Base-by-base conservation (phyloP, 2,797 vertebrate species). In the Artibeus lituratus region DNA sequence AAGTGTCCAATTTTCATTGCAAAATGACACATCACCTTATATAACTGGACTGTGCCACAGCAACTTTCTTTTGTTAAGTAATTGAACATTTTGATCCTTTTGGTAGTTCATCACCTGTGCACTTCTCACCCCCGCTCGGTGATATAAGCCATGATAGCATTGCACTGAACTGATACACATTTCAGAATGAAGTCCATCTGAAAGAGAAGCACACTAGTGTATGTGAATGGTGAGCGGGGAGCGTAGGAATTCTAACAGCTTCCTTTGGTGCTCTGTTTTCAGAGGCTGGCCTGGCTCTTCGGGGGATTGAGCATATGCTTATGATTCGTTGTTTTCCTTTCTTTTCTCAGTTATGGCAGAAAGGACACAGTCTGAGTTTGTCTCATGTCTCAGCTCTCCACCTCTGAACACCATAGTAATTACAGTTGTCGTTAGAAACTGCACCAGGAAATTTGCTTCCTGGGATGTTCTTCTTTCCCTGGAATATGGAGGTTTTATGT, bases 101-200 rank as follows among this genome's bases (percentile, higher is more conserved):
- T 47, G 12, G 6, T 87, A 29, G 19, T 19, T 84, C 1, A 44
- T 57, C 21, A 32, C 19, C 21, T 19, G 1, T 9, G 82, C 24
- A 18, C 29, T 21, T 1, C 12, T 8, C 24, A 0, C 0, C 12
- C 9, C 7, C 29, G 39, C 12, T 53, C n/a, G 10, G 10, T 32
- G n/a, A 35, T 18, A 1, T 55, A 12, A 87, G n/a, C 16, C 49
- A 39, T 7, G 67, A 22, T 9, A 47, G 1, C 9, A 19, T 39
- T 65, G 9, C 29, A 7, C 10, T 26, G 15, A 47, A 37, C 8
- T 72, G 32, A 55, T 5, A 21, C 10, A n/a, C 3, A 4, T 19
- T 94, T 12, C 65, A 87, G 51, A 47, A 37, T 22, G 53, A 87
- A 57, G 15, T 49, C 29, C 32, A 10, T 65, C 35, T 55, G 24